Evolutionary conservation across 2,113 vertebrate genomes (phyloP).

Genomic region (Ptilonorhynchus violaceus): DNA sequence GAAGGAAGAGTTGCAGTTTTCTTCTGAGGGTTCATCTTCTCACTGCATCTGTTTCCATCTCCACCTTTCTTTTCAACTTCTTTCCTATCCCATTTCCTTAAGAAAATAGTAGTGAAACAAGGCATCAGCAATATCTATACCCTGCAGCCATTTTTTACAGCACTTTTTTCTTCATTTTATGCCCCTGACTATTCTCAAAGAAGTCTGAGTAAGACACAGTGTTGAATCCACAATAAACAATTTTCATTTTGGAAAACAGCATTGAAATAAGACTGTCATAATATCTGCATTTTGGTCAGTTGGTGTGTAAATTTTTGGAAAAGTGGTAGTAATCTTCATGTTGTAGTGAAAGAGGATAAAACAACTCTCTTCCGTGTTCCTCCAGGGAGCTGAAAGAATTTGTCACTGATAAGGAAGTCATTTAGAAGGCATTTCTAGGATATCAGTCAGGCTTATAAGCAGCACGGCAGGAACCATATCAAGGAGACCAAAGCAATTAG

Average conservation of each 20-base stretch:
- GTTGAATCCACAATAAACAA: neutral
- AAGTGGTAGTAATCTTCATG: neutral
- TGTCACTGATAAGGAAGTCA: conserved; percentile 58
- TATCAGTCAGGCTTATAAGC: conserved; percentile 63
- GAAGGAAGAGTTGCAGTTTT: neutral
- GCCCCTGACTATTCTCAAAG: neutral
- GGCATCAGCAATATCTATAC: neutral
- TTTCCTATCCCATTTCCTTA: neutral
- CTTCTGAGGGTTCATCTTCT: neutral
- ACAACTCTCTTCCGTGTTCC: conserved; percentile 27
- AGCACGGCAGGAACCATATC: conserved; percentile 41
- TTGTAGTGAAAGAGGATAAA: conserved; percentile 12
- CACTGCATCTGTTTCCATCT: neutral
- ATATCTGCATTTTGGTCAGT: neutral
- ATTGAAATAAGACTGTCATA: neutral
- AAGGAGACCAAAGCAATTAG: conserved; percentile 65
- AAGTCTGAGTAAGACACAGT: neutral
- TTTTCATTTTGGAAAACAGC: neutral
- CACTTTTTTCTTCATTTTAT: neutral
- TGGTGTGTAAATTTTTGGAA: neutral
- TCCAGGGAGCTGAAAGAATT: conserved; percentile 50
- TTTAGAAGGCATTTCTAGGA: conserved; percentile 66
- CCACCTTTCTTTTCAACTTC: neutral
- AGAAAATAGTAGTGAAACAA: neutral
- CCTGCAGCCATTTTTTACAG: neutral